phyloP scores from a whole-genome alignment of 2,888 invertebrate genomes.

The Holacanthella duospinosa region DNA sequence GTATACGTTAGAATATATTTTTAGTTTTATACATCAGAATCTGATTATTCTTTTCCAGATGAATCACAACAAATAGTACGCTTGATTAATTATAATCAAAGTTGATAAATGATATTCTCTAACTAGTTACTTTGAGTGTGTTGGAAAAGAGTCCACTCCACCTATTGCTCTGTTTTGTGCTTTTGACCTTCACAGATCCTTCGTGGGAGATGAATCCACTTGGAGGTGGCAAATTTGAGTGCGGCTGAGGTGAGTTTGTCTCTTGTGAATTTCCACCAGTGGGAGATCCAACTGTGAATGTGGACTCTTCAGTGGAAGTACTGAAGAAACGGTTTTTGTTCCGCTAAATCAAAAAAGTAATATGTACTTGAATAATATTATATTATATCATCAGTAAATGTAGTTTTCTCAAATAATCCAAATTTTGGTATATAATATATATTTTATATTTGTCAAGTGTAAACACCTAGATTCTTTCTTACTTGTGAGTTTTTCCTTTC shows the following conservation, averaged over 20 bases:
- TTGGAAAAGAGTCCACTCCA: constrained; percentile 63
- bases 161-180: constrained; percentile 50
- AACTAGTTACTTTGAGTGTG: constrained; percentile 44
- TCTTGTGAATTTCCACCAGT: neutral
- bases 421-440: too few species aligned
- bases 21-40: too few species aligned
- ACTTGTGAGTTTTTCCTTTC: constrained; percentile 24
- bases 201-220: constrained; percentile 37
- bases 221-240: neutral
- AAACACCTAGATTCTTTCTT: constrained; percentile 11
- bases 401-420: too few species aligned
- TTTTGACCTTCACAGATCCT: constrained; percentile 39
- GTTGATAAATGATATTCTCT: neutral
- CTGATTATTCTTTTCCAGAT: neutral
- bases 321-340: constrained; percentile 44
- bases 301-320: constrained; percentile 47
- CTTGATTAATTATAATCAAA: neutral
- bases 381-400: too few species aligned
- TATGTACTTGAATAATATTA: too few species aligned
- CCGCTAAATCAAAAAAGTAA: constrained; percentile 23
- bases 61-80: neutral
- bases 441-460: neutral
- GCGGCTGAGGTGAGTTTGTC: constrained; percentile 3
- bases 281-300: constrained; percentile 35
- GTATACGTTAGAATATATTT: too few species aligned